Base-by-base conservation (phyloP, 2,113 vertebrate species). In the Desmodus rotundus region DNA sequence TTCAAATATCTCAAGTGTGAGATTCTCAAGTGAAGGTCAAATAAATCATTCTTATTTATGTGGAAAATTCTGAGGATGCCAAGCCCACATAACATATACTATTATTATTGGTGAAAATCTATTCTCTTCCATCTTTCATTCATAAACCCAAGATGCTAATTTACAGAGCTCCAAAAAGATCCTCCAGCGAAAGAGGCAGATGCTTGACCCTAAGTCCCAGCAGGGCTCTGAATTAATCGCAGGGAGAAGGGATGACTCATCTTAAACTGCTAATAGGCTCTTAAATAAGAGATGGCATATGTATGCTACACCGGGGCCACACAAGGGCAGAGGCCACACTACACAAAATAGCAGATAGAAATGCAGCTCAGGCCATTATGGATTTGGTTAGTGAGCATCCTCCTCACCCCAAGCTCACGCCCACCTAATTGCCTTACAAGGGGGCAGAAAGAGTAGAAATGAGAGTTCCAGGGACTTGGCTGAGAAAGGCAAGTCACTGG, bases 1-100 rank as follows among this genome's bases (percentile, higher is more conserved):
- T 88, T 63, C 70, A 92, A 92, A 92, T 77, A 82, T 61, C 58
- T 91, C 67, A 95, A 94, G 82, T 72, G 45, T 85, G 26, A 83
- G 77, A 15, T 73, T 83, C 63, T 58, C 76, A 76, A 91, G 24
- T 33, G 11, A 11, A 82, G 24, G 67, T 91, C 72, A 94, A 94
- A 43, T 87, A 74, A 92, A 77, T 76, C 28, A 82, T 87, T 82
- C 52, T 87, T 54, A 41, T 45, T 63, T 50, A 65, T 12, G 6
- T 54, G 17, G 24, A 82, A 72, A 82, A 94, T 80, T 92, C 56
- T 38, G 26, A 94, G 41, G 70, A 84, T 56, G 74, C 61, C 41
- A 96, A 84, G 68, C n/a, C 76, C 56, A 63, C 16, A 22, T n/a
- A 52, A 87, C n/a, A 72, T 67, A 1, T 45, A 63, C 84, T 73